Conservation (phyloP, 1,140 invertebrate genomes). For the Streblospio benedicti region DNA sequence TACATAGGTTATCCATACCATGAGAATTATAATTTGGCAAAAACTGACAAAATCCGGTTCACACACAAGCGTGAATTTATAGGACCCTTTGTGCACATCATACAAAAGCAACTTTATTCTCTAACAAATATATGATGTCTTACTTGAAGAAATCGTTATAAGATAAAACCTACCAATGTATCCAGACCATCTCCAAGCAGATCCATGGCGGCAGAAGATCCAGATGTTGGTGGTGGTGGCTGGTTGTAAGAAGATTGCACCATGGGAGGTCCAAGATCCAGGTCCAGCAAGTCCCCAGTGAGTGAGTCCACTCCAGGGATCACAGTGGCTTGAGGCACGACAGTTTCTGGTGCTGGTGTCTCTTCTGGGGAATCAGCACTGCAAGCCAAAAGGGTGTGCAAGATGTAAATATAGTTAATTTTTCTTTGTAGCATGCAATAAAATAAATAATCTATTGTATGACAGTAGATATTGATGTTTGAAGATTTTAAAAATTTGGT, state of each 20-base stretch:
- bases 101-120: no score
- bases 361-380: conserved; percentile 3
- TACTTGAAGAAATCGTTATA: no score
- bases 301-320: conserved; percentile 59
- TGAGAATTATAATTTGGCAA: background rate
- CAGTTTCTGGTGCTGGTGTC: background rate
- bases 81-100: no score
- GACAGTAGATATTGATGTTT: no score
- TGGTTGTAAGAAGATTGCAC: conserved; percentile 17
- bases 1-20: background rate
- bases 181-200: conserved; percentile 75
- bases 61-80: no score
- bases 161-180: conserved; percentile 62
- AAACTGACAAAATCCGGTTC: no score
- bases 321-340: conserved; percentile 6
- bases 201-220: conserved; percentile 49
- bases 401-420: background rate
- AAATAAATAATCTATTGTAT: no score
- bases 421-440: no score
- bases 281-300: conserved; percentile 87
- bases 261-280: conserved; percentile 66
- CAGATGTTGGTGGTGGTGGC: conserved; percentile 38
- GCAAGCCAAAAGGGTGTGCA: background rate
- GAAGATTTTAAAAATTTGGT: no score
- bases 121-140: no score